Evolutionary conservation across 2,113 vertebrate species (phyloP).

Genomic region (Phoenicopterus ruber): DNA sequence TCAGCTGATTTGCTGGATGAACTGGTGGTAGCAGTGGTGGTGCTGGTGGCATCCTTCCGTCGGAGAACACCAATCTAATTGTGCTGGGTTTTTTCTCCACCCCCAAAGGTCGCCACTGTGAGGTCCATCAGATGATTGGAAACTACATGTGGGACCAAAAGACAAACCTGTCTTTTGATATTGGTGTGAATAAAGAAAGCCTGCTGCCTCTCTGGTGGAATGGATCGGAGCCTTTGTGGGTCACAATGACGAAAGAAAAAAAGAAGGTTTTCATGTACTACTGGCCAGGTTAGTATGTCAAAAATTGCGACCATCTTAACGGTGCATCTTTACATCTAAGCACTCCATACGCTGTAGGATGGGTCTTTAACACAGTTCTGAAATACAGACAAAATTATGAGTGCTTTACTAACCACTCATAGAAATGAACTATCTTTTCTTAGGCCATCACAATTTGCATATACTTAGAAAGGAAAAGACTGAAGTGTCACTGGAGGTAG

Average conservation of each 20-base stretch:
- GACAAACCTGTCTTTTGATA: conserved; percentile 83
- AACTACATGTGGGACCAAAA: conserved; percentile 95
- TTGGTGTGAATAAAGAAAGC: conserved; percentile 88
- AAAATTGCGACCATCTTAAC: not conserved
- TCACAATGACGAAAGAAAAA: conserved; percentile 87
- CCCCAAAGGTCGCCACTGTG: conserved; percentile 83
- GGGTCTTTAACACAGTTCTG: not conserved
- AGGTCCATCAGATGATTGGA: conserved; percentile 91
- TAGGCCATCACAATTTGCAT: not conserved
- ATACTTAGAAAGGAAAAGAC: not conserved
- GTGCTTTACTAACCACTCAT: not conserved
- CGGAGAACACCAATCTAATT: not conserved
- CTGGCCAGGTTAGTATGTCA: conserved; percentile 87
- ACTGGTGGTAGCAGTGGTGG: not conserved
- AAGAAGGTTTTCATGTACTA: conserved; percentile 91
- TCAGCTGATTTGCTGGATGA: not conserved
- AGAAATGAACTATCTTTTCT: not conserved
- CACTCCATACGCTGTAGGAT: not conserved
- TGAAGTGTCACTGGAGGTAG: not conserved
- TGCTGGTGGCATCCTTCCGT: not conserved
- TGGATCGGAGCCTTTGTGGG: conserved; percentile 92
- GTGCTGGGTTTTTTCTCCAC: not conserved
- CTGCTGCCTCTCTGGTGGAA: conserved; percentile 91
- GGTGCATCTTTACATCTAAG: not conserved
- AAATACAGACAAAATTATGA: not conserved